Evolutionary conservation across 2,113 vertebrate species (phyloP).

Genomic region (Turdus rufiventris): DNA sequence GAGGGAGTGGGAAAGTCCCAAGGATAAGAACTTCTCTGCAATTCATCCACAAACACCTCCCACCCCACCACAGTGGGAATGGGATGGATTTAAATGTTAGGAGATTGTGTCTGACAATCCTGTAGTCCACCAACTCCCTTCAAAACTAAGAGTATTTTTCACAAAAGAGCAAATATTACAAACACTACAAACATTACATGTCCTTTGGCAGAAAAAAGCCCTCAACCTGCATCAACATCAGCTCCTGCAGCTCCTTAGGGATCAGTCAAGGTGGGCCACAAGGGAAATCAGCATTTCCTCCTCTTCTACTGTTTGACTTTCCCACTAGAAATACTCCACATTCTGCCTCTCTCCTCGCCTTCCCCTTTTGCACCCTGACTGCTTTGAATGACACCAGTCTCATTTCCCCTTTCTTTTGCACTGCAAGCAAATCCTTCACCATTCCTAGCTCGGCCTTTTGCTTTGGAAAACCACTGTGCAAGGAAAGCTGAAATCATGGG

Average conservation of each 20-base stretch:
- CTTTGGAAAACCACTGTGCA: neutral
- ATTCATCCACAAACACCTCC: neutral
- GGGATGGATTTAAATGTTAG: neutral
- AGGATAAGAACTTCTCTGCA: neutral
- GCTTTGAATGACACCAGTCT: neutral
- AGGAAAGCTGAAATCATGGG: neutral
- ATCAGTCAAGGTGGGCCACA: neutral
- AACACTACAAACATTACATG: too few species aligned
- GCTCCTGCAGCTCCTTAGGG: neutral
- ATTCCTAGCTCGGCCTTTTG: neutral
- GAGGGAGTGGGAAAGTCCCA: neutral
- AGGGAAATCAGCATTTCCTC: neutral
- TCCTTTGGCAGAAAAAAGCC: neutral
- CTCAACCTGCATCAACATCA: neutral
- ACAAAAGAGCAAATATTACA: neutral
- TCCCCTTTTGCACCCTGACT: neutral
- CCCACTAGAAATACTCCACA: fast-evolving
- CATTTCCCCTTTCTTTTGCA: neutral
- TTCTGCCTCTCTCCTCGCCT: neutral
- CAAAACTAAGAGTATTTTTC: neutral
- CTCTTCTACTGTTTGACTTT: neutral
- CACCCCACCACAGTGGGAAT: neutral
- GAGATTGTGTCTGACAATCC: neutral
- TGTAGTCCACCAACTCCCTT: neutral
- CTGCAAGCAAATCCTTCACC: neutral